Evolutionary conservation across 1,140 invertebrate genomes (phyloP).

Genomic region (Zaprionus vittiger): DNA sequence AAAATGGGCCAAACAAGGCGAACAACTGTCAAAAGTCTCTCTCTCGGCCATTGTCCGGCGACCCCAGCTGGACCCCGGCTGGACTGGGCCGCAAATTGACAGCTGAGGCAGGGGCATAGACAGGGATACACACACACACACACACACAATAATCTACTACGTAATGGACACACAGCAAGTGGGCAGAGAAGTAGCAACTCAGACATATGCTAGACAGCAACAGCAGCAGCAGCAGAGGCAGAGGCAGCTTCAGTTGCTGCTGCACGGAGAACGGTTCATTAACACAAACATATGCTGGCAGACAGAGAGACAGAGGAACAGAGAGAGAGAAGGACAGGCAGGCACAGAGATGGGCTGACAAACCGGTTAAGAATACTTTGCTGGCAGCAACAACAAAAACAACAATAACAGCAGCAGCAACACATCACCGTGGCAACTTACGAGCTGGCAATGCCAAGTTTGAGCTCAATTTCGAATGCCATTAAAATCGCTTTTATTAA

Average conservation of each 20-base stretch:
- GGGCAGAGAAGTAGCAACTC: constrained; percentile 4
- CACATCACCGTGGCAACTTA: constrained; percentile 30
- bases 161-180: constrained; percentile 67
- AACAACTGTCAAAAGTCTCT: constrained; percentile 74
- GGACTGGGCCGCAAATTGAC: constrained; percentile 62
- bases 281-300: constrained; percentile 79
- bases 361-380: constrained; percentile 21
- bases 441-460: constrained; percentile 30
- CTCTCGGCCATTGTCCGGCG: constrained; percentile 30
- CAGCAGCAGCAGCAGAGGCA: neutral
- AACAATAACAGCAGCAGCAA: constrained; percentile 8
- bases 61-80: constrained; percentile 20
- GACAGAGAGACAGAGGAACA: constrained; percentile 24
- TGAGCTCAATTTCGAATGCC: constrained; percentile 49
- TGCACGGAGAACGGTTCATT: constrained; percentile 66
- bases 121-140: constrained; percentile 66
- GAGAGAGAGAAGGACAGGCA: neutral
- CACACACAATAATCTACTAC: constrained; percentile 77
- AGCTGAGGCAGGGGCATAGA: constrained; percentile 48
- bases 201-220: constrained; percentile 65
- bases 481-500: constrained; percentile 64
- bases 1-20: constrained; percentile 64
- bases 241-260: constrained; percentile 40
- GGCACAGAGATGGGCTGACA: neutral
- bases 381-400: neutral